A percentile compares a stretch with the other conserved stretches of the same genome.
These are phyloP conservation scores for Eumaeus atala DNA, from an alignment of 1,140 invertebrate genomes.

Conservation along the genomic window DNA sequence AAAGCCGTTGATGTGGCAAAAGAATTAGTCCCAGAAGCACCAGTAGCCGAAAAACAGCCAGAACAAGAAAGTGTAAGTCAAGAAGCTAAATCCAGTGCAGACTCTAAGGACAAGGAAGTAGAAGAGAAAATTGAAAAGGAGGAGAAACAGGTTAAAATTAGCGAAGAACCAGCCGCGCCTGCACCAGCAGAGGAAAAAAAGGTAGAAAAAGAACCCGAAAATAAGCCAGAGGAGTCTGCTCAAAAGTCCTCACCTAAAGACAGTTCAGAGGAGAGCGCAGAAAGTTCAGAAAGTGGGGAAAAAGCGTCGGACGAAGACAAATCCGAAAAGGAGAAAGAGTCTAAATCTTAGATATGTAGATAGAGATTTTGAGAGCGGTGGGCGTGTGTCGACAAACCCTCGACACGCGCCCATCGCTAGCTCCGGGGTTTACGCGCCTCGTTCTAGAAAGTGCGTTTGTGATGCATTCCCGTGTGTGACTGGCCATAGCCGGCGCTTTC, in stretches of 20 bases:
- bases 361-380: slow-evolving; percentile 37
- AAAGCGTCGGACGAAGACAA: slow-evolving; percentile 40
- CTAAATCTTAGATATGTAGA: slow-evolving; percentile 51
- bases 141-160: slow-evolving; percentile 22
- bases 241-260: slow-evolving; percentile 32
- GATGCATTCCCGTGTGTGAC: slow-evolving; percentile 37
- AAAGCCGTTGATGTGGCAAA: slow-evolving; percentile 15
- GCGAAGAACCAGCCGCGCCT: slow-evolving; percentile 4
- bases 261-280: slow-evolving; percentile 47
- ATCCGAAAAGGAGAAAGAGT: slow-evolving; percentile 30
- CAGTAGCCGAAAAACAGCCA: slow-evolving; percentile 4
- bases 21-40: slow-evolving; percentile 1
- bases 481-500: slow-evolving; percentile 27
- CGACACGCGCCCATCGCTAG: slow-evolving; percentile 61
- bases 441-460: slow-evolving; percentile 35
- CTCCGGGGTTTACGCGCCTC: slow-evolving; percentile 21
- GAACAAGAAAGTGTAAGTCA: slow-evolving; percentile 10
- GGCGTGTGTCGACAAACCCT: slow-evolving; percentile 63
- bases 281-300: slow-evolving; percentile 28
- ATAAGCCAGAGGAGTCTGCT: slow-evolving; percentile 31
- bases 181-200: slow-evolving; percentile 7
- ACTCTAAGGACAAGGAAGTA: slow-evolving; percentile 25
- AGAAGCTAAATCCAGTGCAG: slow-evolving; percentile 30
- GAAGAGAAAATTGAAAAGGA: slow-evolving; percentile 22
- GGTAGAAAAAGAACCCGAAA: slow-evolving; percentile 13